Conservation (phyloP, 2,113 vertebrate species). For the Tupaia tana region DNA sequence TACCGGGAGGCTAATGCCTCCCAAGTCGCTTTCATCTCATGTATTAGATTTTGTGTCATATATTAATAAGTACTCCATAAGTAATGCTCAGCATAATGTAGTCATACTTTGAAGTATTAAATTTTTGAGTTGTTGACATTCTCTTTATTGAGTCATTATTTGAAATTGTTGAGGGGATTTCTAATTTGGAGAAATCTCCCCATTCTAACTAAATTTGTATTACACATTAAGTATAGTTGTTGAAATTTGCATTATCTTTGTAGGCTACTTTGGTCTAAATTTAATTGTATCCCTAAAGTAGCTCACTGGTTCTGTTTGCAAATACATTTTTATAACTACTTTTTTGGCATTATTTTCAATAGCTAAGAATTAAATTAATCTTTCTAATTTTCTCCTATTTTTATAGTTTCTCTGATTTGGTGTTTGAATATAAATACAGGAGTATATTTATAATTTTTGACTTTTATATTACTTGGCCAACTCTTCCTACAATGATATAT, state of each 20-base stretch:
- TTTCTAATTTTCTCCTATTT: conserved; percentile 51
- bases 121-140: neutral
- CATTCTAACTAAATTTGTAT: conserved; percentile 7
- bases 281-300: conserved; percentile 1
- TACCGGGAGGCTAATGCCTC: no score
- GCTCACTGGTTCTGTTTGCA: conserved; percentile 26
- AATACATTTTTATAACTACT: conserved; percentile 29
- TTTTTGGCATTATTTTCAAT: conserved; percentile 5
- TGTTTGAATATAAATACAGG: conserved; percentile 31
- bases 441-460: conserved; percentile 36
- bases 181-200: conserved; percentile 28
- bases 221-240: neutral
- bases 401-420: neutral
- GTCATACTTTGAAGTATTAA: conserved; percentile 25
- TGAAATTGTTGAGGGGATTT: conserved; percentile 34
- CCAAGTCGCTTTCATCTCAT: neutral
- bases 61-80: neutral
- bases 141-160: conserved; percentile 47
- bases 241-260: neutral
- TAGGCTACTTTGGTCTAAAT: conserved; percentile 44
- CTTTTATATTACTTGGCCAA: conserved; percentile 42
- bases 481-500: conserved; percentile 32
- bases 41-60: neutral
- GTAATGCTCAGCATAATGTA: neutral
- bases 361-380: conserved; percentile 41